These are phyloP conservation scores for Luscinia luscinia DNA, from an alignment of 2,797 vertebrate genomes.

Conservation along the genomic window DNA sequence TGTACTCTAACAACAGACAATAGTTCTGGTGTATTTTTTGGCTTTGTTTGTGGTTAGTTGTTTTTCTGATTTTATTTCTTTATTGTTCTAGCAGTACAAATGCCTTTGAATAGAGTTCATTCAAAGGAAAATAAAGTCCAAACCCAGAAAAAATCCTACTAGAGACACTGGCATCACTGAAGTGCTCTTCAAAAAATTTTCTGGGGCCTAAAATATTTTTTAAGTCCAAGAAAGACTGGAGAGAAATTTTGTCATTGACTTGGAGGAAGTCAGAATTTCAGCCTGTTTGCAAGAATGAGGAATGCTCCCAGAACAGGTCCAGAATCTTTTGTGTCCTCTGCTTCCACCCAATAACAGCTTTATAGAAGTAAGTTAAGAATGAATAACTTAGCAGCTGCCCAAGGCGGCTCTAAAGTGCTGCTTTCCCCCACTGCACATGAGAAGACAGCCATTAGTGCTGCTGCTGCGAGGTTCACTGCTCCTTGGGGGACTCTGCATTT, in stretches of 20 bases:
- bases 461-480: slow-evolving; percentile 65
- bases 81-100: not conserved
- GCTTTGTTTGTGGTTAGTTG: not conserved
- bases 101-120: not conserved
- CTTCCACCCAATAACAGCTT: slow-evolving; percentile 52
- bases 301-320: not conserved
- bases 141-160: not conserved
- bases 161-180: not conserved
- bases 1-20: not conserved
- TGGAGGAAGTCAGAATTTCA: not conserved
- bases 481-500: slow-evolving; percentile 27
- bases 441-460: slow-evolving; percentile 63
- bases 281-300: not conserved
- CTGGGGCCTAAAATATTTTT: not conserved
- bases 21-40: not conserved
- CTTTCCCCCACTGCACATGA: slow-evolving; percentile 45
- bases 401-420: slow-evolving; percentile 61
- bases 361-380: slow-evolving; percentile 51
- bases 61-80: not conserved
- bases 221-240: not conserved
- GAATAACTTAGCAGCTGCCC: slow-evolving; percentile 60
- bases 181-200: not conserved
- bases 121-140: not conserved
- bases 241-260: not conserved
- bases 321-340: slow-evolving; percentile 21